Base-by-base conservation (phyloP, 2,888 invertebrate genomes). In the Brachycybe producta region DNA sequence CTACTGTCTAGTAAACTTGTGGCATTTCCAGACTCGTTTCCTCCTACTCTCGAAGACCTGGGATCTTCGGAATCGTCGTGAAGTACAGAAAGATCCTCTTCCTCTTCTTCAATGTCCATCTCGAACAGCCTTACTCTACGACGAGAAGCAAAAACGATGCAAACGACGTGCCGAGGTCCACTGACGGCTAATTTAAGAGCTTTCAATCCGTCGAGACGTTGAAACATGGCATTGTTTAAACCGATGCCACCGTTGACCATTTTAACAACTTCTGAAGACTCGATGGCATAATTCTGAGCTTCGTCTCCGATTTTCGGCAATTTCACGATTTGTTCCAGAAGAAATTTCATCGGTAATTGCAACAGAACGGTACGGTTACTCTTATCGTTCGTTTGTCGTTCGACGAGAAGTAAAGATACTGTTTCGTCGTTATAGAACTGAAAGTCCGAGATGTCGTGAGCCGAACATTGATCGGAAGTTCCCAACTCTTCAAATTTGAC, bases 41-140 rank as follows among this genome's bases (percentile, higher is more conserved):
- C n/a, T n/a, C n/a, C n/a, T n/a, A n/a, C n/a, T n/a, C n/a, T n/a
- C n/a, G n/a, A n/a, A n/a, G n/a, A n/a, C n/a, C n/a, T n/a, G n/a
- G n/a, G n/a, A n/a, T n/a, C n/a, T n/a, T n/a, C n/a, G n/a, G n/a
- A n/a, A n/a, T n/a, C n/a, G n/a, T n/a, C n/a, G n/a, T n/a, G n/a
- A n/a, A n/a, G n/a, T n/a, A n/a, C n/a, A n/a, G n/a, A n/a, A n/a
- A n/a, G n/a, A n/a, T 88, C 90, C 55, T 92, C 91, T 51, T 86
- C 86, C 51, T 84, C 84, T 23, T 87, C 90, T 62, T 91, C 91
- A 0, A 81, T 83, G 70, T 92, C 92, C 80, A 90, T 90, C 67
- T 92, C 88, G 64, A 85, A 85, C 42, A 91, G 75, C 54, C 86
- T 74, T 38, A 92, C 82, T 65, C 86, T 83, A 52, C 84, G 77